Percentiles rank a stretch among this genome's conserved stretches.
phyloP scores from a whole-genome alignment of 2,888 invertebrate species.

The Caenorhabditis becei region DNA sequence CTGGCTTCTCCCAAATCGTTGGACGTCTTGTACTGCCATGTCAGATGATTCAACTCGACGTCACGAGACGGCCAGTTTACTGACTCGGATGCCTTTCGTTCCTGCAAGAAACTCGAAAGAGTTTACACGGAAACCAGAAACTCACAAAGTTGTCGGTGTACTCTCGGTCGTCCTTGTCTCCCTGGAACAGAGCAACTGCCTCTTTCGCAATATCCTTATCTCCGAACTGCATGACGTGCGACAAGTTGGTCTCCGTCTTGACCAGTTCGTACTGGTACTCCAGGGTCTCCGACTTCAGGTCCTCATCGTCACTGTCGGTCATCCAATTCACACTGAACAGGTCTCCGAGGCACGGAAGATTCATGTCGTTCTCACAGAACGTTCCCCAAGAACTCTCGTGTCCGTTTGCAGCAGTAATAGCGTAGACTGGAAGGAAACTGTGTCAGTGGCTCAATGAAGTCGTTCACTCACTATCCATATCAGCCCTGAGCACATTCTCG shows the following conservation, averaged over 20 bases:
- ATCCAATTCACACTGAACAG: constrained; percentile 86
- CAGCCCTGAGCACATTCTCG: constrained; percentile 83
- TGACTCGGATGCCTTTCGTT: constrained; percentile 29
- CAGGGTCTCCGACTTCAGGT: constrained; percentile 84
- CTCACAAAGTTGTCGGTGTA: constrained; percentile 53
- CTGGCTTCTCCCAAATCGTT: constrained; percentile 5
- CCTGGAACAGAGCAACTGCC: constrained; percentile 82
- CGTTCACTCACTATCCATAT: constrained; percentile 74
- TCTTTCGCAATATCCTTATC: constrained; percentile 82
- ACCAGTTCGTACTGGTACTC: constrained; percentile 84
- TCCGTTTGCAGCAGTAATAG: constrained; percentile 85
- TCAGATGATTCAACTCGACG: constrained; percentile 80
- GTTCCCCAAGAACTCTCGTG: constrained; percentile 85
- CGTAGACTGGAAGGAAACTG: constrained; percentile 83
- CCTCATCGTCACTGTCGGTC: constrained; percentile 85
- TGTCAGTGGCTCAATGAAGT: not conserved
- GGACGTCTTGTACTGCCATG: constrained; percentile 31
- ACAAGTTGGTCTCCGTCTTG: constrained; percentile 84
- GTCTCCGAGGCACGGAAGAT: constrained; percentile 84
- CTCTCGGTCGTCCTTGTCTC: constrained; percentile 68
- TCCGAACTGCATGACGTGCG: constrained; percentile 85
- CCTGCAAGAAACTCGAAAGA: constrained; percentile 14
- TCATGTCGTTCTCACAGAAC: constrained; percentile 84
- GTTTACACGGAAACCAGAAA: not conserved
- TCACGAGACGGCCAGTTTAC: constrained; percentile 82